A percentile compares a stretch with the other conserved stretches of the same genome.
Evolutionary conservation across 2,113 vertebrate genomes (phyloP).

Genomic region (Leucopternis melanops): DNA sequence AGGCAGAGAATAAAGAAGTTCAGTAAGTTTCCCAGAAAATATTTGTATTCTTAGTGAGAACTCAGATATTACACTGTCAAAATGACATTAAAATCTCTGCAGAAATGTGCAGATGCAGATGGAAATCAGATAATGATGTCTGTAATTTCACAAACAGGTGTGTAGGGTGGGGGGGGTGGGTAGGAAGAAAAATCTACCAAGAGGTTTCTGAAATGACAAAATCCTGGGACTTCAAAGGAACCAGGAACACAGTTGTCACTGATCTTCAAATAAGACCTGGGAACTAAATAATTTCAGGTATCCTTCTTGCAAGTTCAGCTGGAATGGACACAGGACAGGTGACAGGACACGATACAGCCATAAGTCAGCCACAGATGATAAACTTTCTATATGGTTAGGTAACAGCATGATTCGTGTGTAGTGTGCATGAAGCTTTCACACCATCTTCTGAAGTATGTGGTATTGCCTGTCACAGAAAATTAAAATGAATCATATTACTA

Average conservation of each 20-base stretch:
- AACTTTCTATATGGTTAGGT: background rate
- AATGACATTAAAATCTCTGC: background rate
- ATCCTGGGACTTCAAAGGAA: background rate
- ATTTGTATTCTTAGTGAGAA: background rate
- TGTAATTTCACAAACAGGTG: background rate
- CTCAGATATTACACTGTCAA: background rate
- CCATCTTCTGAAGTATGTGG: background rate
- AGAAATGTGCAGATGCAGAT: background rate
- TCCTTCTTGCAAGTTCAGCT: background rate
- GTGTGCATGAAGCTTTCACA: background rate
- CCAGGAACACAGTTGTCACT: background rate
- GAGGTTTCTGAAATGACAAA: background rate
- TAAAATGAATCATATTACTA: background rate
- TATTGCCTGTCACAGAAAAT: background rate
- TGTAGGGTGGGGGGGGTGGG: background rate
- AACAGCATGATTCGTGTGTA: background rate
- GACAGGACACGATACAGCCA: background rate
- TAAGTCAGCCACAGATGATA: background rate
- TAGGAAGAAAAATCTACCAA: background rate
- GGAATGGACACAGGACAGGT: background rate
- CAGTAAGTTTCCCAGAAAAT: background rate
- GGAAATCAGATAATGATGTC: background rate
- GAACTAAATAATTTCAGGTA: background rate
- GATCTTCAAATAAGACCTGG: background rate
- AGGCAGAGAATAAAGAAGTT: background rate